phyloP scores from a whole-genome alignment of 64 coral and sea anemone genomes.

The Acropora yongei region DNA sequence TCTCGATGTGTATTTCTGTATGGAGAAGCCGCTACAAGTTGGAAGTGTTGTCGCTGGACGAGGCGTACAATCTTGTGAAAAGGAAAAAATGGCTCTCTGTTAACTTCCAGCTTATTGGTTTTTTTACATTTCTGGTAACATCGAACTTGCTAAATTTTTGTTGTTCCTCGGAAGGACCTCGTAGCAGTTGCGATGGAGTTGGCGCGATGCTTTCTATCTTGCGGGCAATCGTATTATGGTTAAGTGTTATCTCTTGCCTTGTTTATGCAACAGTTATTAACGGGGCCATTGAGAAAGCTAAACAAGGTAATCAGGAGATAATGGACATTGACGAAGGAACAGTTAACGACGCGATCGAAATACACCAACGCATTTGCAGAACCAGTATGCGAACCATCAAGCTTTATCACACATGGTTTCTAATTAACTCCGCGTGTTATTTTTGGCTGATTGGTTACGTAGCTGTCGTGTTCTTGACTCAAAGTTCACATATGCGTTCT shows the following conservation, averaged over 20 bases:
- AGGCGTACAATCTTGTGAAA: constrained; percentile 15
- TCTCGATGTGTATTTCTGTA: background rate
- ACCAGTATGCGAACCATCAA: background rate
- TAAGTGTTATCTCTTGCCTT: background rate
- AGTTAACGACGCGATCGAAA: background rate
- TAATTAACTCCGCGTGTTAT: constrained; percentile 12
- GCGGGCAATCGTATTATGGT: constrained; percentile 1
- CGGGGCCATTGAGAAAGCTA: background rate
- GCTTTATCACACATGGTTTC: background rate
- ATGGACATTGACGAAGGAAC: background rate
- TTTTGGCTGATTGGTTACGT: constrained; percentile 32
- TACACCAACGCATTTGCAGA: constrained; percentile 16
- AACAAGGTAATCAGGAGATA: constrained; percentile 16
- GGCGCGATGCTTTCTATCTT: background rate
- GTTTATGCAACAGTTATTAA: constrained; percentile 5
- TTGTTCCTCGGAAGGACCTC: background rate
- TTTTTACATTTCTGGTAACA: background rate
- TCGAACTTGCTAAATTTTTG: constrained; percentile 9
- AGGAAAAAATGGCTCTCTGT: background rate
- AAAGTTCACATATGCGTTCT: background rate
- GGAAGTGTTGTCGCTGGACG: background rate
- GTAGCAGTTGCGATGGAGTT: background rate
- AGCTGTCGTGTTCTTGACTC: background rate
- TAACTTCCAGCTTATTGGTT: constrained; percentile 11
- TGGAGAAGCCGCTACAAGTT: background rate